phyloP scores from a whole-genome alignment of 2,888 invertebrate species.

The Hemithea aestivaria region DNA sequence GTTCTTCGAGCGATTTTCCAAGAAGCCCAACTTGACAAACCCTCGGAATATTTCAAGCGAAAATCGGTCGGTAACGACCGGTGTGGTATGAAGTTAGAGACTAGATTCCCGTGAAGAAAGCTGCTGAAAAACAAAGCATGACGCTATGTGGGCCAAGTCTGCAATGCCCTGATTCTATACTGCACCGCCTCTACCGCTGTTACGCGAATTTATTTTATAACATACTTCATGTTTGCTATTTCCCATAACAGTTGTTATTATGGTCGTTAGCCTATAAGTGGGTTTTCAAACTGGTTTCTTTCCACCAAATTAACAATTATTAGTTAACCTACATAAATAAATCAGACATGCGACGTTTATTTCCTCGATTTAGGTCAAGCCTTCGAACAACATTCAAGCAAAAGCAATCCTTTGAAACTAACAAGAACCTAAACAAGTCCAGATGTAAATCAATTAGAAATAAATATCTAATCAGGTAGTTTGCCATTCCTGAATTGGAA shows the following conservation, averaged over 20 bases:
- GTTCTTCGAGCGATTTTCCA: slow-evolving; percentile 15
- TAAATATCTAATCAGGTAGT: slow-evolving; percentile 6
- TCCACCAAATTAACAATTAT: no score
- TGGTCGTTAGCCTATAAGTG: no score
- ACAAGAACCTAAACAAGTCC: no score
- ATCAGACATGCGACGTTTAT: no score
- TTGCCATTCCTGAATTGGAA: no score
- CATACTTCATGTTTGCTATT: slow-evolving; percentile 2
- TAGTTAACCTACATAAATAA: no score
- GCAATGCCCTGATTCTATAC: slow-evolving; percentile 66
- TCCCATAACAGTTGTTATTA: not conserved
- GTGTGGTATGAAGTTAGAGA: slow-evolving; percentile 32
- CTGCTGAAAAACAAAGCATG: slow-evolving; percentile 43
- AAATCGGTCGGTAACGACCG: slow-evolving; percentile 32
- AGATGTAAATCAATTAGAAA: slow-evolving; percentile 14
- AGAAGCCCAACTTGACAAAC: slow-evolving; percentile 17
- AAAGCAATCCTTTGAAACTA: slow-evolving; percentile 3
- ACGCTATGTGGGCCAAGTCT: slow-evolving; percentile 61
- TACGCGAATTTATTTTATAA: slow-evolving; percentile 20
- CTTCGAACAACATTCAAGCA: slow-evolving; percentile 9
- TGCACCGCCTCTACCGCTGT: slow-evolving; percentile 44
- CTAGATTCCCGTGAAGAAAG: slow-evolving; percentile 43
- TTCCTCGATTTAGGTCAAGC: slow-evolving; percentile 5
- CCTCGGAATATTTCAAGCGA: slow-evolving; percentile 20
- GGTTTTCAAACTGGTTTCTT: no score